These are phyloP conservation scores for Drosophila nikananu DNA, from an alignment of 1,140 invertebrate species.

Conservation along the genomic window DNA sequence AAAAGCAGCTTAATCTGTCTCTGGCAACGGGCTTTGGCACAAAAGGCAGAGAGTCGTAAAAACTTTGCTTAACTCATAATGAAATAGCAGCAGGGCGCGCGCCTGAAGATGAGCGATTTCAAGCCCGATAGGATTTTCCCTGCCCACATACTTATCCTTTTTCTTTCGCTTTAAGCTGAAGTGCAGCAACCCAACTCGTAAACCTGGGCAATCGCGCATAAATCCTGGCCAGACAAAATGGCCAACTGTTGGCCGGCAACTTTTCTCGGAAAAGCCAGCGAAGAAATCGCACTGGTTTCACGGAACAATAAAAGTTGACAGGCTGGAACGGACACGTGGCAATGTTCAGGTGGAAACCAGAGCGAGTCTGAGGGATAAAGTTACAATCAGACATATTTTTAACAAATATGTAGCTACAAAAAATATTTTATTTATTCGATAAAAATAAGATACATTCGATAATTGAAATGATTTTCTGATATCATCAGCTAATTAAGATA, in stretches of 20 bases:
- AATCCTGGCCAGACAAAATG: slow-evolving; percentile 53
- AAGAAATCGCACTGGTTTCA: slow-evolving; percentile 15
- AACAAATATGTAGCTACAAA: too few relatives aligned
- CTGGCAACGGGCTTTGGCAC: slow-evolving; percentile 15
- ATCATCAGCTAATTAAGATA: too few relatives aligned
- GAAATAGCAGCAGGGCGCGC: slow-evolving; percentile 42
- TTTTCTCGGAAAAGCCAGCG: slow-evolving; percentile 4
- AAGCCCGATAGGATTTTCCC: slow-evolving; percentile 28
- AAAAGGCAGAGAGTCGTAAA: slow-evolving; percentile 26
- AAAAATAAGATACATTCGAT: too few relatives aligned
- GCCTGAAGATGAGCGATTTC: slow-evolving; percentile 43
- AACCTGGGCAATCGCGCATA: slow-evolving; percentile 48
- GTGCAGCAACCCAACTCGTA: slow-evolving; percentile 36
- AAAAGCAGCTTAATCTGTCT: slow-evolving; percentile 38
- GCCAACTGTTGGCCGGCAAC: slow-evolving; percentile 39
- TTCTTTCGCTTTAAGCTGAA: slow-evolving; percentile 16
- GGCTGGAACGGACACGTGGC: slow-evolving; percentile 26
- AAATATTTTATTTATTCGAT: neutral
- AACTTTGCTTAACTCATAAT: slow-evolving; percentile 49
- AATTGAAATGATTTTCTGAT: too few relatives aligned
- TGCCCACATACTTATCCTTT: neutral
- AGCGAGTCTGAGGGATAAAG: slow-evolving; percentile 6
- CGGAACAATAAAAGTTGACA: slow-evolving; percentile 47
- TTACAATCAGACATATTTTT: neutral
- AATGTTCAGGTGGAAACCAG: slow-evolving; percentile 7